A percentile compares a stretch with the other conserved stretches of the same genome.
Evolutionary conservation across 1,140 invertebrate genomes (phyloP).

Genomic region (Berghia stephanieae): DNA sequence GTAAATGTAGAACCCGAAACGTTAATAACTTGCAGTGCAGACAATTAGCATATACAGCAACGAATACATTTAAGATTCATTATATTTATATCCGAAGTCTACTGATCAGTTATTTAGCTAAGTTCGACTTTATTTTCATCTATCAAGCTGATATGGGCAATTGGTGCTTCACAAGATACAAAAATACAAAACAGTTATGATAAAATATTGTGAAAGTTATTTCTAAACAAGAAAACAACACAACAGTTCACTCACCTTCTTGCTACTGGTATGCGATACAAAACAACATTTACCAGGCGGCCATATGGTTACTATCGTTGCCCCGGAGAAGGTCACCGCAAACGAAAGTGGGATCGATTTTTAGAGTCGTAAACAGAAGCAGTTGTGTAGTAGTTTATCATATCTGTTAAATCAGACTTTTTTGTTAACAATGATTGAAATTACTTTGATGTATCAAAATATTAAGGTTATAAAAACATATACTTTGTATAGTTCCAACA

Average conservation of each 20-base stretch:
- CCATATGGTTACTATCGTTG: slow-evolving; percentile 14
- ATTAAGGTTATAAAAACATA: background rate
- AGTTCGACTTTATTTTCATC: no score
- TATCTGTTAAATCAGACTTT: background rate
- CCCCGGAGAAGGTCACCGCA: slow-evolving; percentile 12
- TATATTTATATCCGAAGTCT: no score
- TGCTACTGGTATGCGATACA: background rate
- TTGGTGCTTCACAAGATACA: background rate
- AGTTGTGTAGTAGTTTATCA: background rate
- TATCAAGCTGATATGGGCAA: background rate
- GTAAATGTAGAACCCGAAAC: no score
- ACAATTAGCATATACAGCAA: no score
- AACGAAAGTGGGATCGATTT: no score
- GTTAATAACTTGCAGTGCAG: no score
- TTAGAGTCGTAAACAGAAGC: no score
- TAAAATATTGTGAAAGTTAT: background rate
- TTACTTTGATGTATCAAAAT: background rate
- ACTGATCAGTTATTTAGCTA: no score
- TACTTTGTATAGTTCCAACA: background rate
- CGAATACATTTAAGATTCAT: no score
- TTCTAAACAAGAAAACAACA: background rate
- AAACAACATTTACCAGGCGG: background rate
- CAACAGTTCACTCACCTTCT: background rate
- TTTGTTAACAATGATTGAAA: background rate
- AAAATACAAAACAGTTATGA: background rate